Evolutionary conservation across 2,888 invertebrate species (phyloP), one percentile per base, ranked within the genome.

Genomic region (Synanthedon formicaeformis): DNA sequence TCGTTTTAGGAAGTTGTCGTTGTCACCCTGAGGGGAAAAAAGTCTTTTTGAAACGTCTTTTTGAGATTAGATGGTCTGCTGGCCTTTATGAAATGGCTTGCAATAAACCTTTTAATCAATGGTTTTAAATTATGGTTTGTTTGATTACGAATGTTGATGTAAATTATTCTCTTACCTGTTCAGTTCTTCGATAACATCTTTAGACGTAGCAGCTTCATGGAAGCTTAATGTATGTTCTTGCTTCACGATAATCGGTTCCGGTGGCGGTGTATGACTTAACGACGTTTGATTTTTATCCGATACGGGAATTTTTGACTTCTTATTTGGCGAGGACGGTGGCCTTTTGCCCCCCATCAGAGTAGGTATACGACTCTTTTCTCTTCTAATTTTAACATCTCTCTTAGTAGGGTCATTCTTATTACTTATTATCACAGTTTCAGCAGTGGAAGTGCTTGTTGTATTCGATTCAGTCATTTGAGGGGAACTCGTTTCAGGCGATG

Each of bases 111-210:
- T 27, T 8, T 2, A 50, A 1, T 12, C 14, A 8, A 50, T 16
- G n/a, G 10, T 23, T 6, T 50, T 27, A 8, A 27, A 27, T 27
- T 8, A 27, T 27, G 27, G 1, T 27, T 18, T 13, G 40, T 45
- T 40, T 53, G 48, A 49, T 27, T 27, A 27, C 6, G 8, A 27
- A 27, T 6, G 27, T 0, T 23, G 23, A 27, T 53, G n/a, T 52
- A 48, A 2, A 14, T 45, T 49, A 48, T 51, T 41, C 51, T 53
- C 64, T 67, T 55, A 85, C 88, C 88, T 88, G 71, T 93, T 93
- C 14, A 93, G 81, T 67, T 93, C 93, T 64, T 93, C 93, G 61
- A 93, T 93, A 53, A 93, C 92, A 70, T 93, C 93, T 69, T 93
- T 93, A 49, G 92, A 92, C 41, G 93, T 92, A 12, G 93, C 92